Evolutionary conservation across 2,888 invertebrate species (phyloP).

Genomic region (Cephus sareptanus): DNA sequence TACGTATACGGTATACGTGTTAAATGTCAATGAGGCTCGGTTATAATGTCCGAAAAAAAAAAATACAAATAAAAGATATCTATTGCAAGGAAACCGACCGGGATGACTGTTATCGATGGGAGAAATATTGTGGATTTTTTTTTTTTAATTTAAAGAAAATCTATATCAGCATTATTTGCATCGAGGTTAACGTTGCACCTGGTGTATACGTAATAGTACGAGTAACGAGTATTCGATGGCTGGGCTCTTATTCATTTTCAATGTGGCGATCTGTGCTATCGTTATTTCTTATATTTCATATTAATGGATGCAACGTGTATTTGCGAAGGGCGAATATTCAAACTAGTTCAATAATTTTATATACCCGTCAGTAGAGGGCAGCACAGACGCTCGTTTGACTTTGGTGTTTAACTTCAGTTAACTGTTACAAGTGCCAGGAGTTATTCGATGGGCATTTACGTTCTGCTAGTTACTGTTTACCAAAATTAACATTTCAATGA

Average conservation of each 20-base stretch:
- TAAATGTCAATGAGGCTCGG: neutral
- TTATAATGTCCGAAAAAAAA: neutral
- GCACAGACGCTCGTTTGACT: neutral
- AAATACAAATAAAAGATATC: neutral
- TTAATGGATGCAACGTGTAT: conserved; percentile 28
- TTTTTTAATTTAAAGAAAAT: no score
- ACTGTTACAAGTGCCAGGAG: neutral
- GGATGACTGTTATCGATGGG: neutral
- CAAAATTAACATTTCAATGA: neutral
- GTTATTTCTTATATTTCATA: conserved; percentile 30
- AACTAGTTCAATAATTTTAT: neutral
- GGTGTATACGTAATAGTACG: neutral
- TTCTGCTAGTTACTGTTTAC: neutral
- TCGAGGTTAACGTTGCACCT: neutral
- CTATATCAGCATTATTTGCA: neutral
- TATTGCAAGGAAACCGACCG: neutral
- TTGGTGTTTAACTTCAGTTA: neutral
- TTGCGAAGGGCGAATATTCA: conserved; percentile 22
- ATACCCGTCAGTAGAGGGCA: neutral
- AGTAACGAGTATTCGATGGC: conserved; percentile 42
- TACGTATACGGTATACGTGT: neutral
- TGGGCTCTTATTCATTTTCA: conserved; percentile 36
- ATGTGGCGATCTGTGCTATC: conserved; percentile 35
- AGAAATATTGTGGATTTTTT: neutral
- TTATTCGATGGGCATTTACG: neutral